A percentile compares a stretch with the other conserved stretches of the same genome.
phyloP scores from a whole-genome alignment of 2,113 vertebrate species.

The Chrysemys picta region DNA sequence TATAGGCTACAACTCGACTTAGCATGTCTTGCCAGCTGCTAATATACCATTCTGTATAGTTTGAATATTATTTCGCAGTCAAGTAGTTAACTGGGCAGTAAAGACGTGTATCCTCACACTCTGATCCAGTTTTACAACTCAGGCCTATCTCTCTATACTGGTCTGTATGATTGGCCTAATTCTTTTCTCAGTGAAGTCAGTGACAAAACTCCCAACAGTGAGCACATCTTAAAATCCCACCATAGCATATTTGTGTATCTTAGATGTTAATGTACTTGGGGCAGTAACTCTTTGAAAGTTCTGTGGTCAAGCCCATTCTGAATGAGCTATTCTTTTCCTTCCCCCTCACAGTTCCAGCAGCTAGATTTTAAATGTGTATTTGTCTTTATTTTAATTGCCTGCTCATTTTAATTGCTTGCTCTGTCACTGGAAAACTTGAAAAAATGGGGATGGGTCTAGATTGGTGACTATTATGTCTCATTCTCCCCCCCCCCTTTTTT shows the following conservation, averaged over 20 bases:
- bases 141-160: neutral
- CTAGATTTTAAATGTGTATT: accelerated
- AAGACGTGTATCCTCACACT: neutral
- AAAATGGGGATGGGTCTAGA: neutral
- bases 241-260: neutral
- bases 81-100: neutral
- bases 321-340: neutral
- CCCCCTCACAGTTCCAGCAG: neutral
- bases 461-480: neutral
- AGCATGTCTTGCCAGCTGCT: neutral
- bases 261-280: neutral
- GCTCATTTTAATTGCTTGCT: neutral
- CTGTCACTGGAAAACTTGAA: neutral
- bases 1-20: neutral
- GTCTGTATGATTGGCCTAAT: neutral
- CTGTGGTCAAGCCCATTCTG: accelerated
- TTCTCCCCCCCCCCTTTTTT: neutral
- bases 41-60: neutral
- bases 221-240: neutral
- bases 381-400: neutral
- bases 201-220: neutral
- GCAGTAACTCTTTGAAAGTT: neutral
- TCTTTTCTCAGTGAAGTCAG: neutral
- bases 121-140: neutral
- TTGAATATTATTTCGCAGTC: neutral